Conservation (phyloP, 2,888 invertebrate species). For the Noctua comes region DNA sequence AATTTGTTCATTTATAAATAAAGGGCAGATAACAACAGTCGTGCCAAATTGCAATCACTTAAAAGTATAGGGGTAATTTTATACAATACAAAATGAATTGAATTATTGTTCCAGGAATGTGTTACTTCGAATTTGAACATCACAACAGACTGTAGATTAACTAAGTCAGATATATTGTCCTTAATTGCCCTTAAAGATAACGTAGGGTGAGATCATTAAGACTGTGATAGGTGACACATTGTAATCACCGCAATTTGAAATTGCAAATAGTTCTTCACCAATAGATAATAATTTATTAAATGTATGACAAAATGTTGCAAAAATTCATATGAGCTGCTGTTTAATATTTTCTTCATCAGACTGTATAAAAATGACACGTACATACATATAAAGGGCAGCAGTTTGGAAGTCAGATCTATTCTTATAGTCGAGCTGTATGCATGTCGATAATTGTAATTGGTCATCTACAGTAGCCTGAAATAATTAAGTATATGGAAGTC, state of each 20-base stretch:
- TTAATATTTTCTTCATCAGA: conserved; percentile 11
- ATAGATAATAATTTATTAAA: conserved; percentile 14
- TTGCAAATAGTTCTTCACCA: conserved; percentile 20
- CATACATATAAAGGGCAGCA: conserved; percentile 13
- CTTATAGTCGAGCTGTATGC: conserved; percentile 23
- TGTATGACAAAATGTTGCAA: conserved; percentile 3
- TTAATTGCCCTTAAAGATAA: conserved; percentile 48
- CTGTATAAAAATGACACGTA: conserved; percentile 1
- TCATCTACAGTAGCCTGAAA: neutral
- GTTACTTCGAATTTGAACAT: conserved; percentile 55
- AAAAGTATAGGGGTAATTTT: conserved; percentile 60
- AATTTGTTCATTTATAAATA: conserved; percentile 84
- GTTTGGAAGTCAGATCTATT: conserved; percentile 38
- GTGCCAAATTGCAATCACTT: conserved; percentile 65
- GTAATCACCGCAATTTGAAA: conserved; percentile 44
- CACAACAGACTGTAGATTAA: conserved; percentile 47
- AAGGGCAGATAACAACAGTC: conserved; percentile 72
- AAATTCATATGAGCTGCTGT: conserved; percentile 9
- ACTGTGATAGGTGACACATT: conserved; percentile 48
- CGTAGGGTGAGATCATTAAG: conserved; percentile 61
- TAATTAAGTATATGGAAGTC: neutral
- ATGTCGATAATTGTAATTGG: conserved; percentile 37
- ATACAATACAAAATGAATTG: conserved; percentile 44
- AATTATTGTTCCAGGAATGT: conserved; percentile 76
- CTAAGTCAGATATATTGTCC: conserved; percentile 50